phyloP scores from a whole-genome alignment of 2,888 invertebrate genomes.

The Papilio demoleus region DNA sequence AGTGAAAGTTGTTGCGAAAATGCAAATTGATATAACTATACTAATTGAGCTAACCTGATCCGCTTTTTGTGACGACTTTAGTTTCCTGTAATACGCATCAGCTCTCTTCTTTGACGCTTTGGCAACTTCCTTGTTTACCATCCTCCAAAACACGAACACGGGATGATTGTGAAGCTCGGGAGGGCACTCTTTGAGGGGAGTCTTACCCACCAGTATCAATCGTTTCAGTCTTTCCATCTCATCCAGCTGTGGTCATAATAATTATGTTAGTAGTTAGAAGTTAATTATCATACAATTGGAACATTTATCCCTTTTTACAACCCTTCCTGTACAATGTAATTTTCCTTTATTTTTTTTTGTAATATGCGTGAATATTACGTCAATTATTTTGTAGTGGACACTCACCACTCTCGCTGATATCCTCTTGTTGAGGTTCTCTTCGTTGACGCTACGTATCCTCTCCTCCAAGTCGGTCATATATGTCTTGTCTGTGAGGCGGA shows the following conservation, averaged over 20 bases:
- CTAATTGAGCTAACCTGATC: constrained; percentile 70
- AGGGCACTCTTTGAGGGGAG: constrained; percentile 86
- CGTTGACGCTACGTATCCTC: constrained; percentile 85
- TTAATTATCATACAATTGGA: no score
- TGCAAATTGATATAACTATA: no score
- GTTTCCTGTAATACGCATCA: constrained; percentile 74
- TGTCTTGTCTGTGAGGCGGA: constrained; percentile 86
- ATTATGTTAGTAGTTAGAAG: not conserved
- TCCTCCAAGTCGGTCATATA: constrained; percentile 87
- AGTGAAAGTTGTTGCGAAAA: not conserved
- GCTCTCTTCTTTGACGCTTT: constrained; percentile 76
- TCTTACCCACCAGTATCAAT: constrained; percentile 86
- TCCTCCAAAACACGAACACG: constrained; percentile 86
- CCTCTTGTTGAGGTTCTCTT: constrained; percentile 85
- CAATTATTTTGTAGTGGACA: constrained; percentile 41
- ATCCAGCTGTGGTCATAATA: constrained; percentile 72
- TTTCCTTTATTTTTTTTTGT: no score
- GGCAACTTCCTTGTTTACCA: constrained; percentile 80
- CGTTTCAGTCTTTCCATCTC: constrained; percentile 88
- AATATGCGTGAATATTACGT: no score
- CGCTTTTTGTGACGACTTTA: constrained; percentile 67
- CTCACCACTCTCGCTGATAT: constrained; percentile 85
- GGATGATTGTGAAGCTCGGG: constrained; percentile 86
- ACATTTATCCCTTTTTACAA: no score
- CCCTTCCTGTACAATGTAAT: no score